These are phyloP conservation scores for Recurvirostra avosetta DNA, from an alignment of 2,113 vertebrate species.

Conservation along the genomic window DNA sequence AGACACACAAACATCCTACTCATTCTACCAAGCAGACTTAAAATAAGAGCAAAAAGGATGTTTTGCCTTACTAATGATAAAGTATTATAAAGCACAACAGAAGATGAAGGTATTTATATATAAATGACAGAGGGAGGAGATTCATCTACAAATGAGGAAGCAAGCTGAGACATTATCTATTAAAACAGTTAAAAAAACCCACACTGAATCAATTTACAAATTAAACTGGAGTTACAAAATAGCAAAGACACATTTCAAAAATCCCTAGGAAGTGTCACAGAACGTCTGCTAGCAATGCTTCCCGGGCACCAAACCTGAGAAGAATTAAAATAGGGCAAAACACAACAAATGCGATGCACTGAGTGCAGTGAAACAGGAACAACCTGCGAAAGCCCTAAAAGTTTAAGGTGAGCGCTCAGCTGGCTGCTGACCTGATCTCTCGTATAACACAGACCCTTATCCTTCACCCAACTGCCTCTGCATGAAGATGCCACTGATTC, in stretches of 20 bases:
- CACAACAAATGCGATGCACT: neutral
- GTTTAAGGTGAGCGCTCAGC: neutral
- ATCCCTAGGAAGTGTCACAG: neutral
- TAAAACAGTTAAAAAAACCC: neutral
- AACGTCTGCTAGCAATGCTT: neutral
- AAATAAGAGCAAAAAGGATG: neutral
- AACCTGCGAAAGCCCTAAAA: neutral
- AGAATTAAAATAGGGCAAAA: neutral
- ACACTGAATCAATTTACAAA: neutral
- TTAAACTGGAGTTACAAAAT: neutral
- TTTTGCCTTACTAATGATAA: neutral
- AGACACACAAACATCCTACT: neutral
- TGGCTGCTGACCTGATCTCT: neutral
- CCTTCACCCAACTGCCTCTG: neutral
- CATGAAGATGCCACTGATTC: neutral
- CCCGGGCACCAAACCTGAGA: neutral
- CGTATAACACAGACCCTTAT: fast-evolving
- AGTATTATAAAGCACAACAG: neutral
- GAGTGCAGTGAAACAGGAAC: neutral
- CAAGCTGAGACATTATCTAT: neutral
- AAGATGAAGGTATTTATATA: neutral
- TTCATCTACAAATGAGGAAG: neutral
- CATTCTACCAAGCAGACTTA: neutral
- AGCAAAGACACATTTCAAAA: neutral
- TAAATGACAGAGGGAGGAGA: neutral